Base-by-base conservation (phyloP, 2,888 invertebrate species). In the Mythimna loreyi region DNA sequence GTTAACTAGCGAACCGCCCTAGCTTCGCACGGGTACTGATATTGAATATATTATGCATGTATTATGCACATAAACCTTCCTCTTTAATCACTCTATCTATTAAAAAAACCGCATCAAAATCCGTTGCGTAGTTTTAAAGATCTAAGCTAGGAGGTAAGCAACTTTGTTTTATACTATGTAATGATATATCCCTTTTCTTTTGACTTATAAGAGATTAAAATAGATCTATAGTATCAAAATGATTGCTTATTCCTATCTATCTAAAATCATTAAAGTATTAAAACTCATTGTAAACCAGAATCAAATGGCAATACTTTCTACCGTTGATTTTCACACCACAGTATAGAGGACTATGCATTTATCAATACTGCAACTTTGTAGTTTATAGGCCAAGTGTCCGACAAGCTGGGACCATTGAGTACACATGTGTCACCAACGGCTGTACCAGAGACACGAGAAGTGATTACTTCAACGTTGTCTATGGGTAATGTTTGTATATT, bases 371-470 rank as follows among this genome's bases (percentile, higher is more conserved):
- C 40, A 53, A 25, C 16, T 23, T 43, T 33, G 30, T 19, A 16
- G 43, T 65, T 52, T 43, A 43, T 52, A 43, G 43, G 66, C 30
- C 23, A 67, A 67, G 55, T 49, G 28, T 55, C 67, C 47, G 5
- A 36, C 21, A 21, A 47, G 67, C 52, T 52, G 53, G 43, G 43
- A 40, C 28, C 36, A 67, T 55, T 55, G 47, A 55, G 16, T 55
- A 55, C 36, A 47, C 47, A 67, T 40, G 50, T 33, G 52, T n/a
- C 16, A n/a, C 47, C 23, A 52, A 11, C 30, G 9, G 30, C 16
- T n/a, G 30, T 16, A 9, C 7, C 11, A 13, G 50, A 30, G 13
- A 30, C 9, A 23, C 49, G 40, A 30, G 36, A 50, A 40, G 16
- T 28, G 65, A 66, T 64, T 49, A 19, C 19, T 66, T 13, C 23